Evolutionary conservation across 1,140 invertebrate species (phyloP), one percentile per base, ranked within the genome.

Genomic region (Cydia strobilella): DNA sequence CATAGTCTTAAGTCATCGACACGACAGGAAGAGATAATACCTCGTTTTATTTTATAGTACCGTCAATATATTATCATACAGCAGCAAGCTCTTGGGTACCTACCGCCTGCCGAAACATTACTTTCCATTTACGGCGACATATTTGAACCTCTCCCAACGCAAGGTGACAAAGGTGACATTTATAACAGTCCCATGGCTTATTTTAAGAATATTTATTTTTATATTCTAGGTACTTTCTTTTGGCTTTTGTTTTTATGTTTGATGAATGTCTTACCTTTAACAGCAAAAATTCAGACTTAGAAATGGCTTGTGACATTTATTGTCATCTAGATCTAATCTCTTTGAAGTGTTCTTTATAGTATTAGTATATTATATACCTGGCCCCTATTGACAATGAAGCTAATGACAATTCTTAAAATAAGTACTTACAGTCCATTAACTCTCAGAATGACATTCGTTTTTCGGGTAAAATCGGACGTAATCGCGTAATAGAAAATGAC

Each of bases 121-220:
- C 45, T 45, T 72, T 72, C 69, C 35, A 72, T 48, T 72, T 35
- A 31, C 15, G 45, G 23, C 35, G 45, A 72, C 69, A 25, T 45
- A 72, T 48, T 45, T 72, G 35, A 59, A 59, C n/a, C 1, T 42
- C 35, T 45, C 10, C 69, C 27, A 48, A 27, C 27, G 27, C 27
- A 35, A 66, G 63, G 12, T 31, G 27, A 66, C 25, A 66, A 66
- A 66, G 63, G 63, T 66, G 63, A 66, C 63, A 66, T 66, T 66
- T 66, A 66, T 66, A 66, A 23, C 63, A 66, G 27, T 35, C 23
- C 9, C 20, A 3, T 2, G 20, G 54, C 54, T 59, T 59, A 59
- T 59, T 59, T 59, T 23, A 23, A 59, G 20, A 59, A 59, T 59
- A 59, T 59, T 23, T 59, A 54, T 59, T 23, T 59, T 9, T n/a